Base-by-base conservation (phyloP, 1,140 invertebrate species). In the Tribolium castaneum region DNA sequence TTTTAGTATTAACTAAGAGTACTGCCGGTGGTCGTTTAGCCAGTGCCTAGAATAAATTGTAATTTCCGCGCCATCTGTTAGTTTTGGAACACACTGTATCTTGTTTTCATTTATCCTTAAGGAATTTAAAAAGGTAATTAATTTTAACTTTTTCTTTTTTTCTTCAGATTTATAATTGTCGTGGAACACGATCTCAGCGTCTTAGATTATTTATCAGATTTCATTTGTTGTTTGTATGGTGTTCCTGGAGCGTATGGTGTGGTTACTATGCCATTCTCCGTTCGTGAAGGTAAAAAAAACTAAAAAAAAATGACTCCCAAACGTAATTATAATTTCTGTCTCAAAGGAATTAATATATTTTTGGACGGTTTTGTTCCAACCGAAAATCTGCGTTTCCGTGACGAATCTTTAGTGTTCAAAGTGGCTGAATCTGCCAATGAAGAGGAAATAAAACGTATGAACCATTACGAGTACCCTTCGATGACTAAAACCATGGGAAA, bases 101-200 rank as follows among this genome's bases (percentile, higher is more conserved):
- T 19, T 19, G 16, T 19, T 1, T 19, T 19, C 16, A 19, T 19
- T 19, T 19, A 19, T 1, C 16, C 16, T 19, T 19, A 19, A 19
- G 2, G 2, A 19, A 19, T 19, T 19, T 19, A 39, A 39, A 7
- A 39, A 39, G 6, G 34, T 39, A 39, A 78, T 14, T 52, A 76
- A 30, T 66, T 45, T 72, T 19, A 19, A 19, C n/a, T n/a, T n/a
- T n/a, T n/a, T n/a, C n/a, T 71, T 56, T 7, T 73, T 71, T 76
- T 30, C 10, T 76, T 83, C 16, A 97, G 95, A 86, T 99, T 99
- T 86, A 97, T 99, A 75, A 98, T 99, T 83, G 98, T 99, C 0
- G 98, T 99, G 30, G 99, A 99, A 86, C 99, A 99, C 87, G 99
- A 99, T 91, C 92, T 99, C 85, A 99, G 98, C 50, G 98, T 99